phyloP scores from a whole-genome alignment of 2,113 vertebrate species.

The Entomyzon cyanotis region DNA sequence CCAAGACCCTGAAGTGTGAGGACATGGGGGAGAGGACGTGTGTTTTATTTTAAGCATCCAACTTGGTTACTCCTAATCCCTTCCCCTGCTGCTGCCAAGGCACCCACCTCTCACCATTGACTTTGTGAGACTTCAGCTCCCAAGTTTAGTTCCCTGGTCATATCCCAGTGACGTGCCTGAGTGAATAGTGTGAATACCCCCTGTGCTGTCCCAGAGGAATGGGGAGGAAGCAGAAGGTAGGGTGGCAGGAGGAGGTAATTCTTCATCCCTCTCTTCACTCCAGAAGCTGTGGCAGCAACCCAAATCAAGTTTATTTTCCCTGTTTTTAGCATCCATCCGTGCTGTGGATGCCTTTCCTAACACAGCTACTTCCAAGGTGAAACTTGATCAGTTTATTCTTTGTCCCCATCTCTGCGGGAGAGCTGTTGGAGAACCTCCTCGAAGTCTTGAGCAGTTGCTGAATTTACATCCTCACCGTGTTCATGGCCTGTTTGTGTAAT shows the following conservation, averaged over 20 bases:
- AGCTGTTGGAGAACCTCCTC: background rate
- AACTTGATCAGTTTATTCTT: background rate
- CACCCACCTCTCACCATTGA: background rate
- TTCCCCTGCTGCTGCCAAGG: constrained; percentile 21
- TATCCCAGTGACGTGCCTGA: background rate
- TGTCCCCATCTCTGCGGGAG: fast-evolving
- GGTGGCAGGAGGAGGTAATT: background rate
- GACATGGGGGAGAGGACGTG: background rate
- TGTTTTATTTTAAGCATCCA: constrained; percentile 62
- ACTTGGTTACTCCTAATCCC: constrained; percentile 63
- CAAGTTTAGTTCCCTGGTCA: constrained; percentile 17
- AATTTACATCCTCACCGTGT: background rate
- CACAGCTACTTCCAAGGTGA: background rate
- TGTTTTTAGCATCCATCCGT: background rate
- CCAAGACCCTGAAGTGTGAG: background rate
- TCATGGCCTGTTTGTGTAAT: background rate
- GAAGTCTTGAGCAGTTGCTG: fast-evolving
- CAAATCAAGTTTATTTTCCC: background rate
- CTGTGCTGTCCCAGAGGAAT: fast-evolving
- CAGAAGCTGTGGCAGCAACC: background rate
- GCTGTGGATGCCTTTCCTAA: background rate
- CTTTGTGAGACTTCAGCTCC: background rate
- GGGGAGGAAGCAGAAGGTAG: background rate
- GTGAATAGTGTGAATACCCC: background rate
- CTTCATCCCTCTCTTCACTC: fast-evolving